A percentile compares a stretch with the other conserved stretches of the same genome.
Evolutionary conservation across 2,797 vertebrate genomes (phyloP).

Genomic region (Phylloscopus collybita): DNA sequence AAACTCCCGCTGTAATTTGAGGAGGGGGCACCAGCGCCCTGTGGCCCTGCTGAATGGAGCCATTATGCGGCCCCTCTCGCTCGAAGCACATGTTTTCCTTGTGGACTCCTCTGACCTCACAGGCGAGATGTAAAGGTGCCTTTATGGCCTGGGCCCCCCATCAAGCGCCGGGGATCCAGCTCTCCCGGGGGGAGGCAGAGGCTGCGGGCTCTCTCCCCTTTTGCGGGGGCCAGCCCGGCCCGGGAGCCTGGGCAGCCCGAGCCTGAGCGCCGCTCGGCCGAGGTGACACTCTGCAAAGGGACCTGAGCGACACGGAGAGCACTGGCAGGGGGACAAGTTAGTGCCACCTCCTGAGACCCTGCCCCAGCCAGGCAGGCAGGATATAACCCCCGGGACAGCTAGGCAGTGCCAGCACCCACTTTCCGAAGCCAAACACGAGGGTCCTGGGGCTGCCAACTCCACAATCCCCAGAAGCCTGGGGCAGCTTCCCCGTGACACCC

Average conservation of each 20-base stretch:
- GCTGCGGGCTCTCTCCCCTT: not conserved
- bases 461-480: not conserved
- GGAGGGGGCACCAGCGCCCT: constrained; percentile 58
- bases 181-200: not conserved
- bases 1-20: constrained; percentile 59
- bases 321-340: not conserved
- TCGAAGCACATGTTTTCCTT: constrained; percentile 40
- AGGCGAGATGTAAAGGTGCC: constrained; percentile 41
- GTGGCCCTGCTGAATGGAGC: constrained; percentile 59
- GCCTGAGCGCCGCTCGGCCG: rapidly evolving
- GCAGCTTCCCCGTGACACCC: not conserved
- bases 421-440: not conserved
- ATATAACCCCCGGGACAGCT: not conserved
- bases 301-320: not conserved
- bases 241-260: not conserved
- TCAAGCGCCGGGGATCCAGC: not conserved
- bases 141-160: constrained; percentile 38
- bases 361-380: not conserved
- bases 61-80: constrained; percentile 42
- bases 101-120: constrained; percentile 50
- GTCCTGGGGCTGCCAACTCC: not conserved
- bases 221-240: not conserved
- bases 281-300: not conserved
- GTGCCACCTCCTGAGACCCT: not conserved
- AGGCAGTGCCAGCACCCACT: not conserved